Conservation (phyloP, 2,888 invertebrate genomes). For the Rhingia campestris region DNA sequence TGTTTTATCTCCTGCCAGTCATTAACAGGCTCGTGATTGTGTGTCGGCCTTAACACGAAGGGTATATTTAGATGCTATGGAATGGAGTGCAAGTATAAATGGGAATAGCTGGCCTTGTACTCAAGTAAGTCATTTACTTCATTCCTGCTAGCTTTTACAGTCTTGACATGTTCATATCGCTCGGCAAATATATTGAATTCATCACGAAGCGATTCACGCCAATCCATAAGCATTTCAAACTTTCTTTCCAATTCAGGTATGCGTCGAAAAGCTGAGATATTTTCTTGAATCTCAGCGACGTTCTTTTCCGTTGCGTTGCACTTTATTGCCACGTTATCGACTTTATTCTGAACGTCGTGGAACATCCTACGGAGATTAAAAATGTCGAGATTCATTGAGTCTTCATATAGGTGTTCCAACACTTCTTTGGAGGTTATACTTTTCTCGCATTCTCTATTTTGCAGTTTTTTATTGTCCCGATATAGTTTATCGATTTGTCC, state of each 20-base stretch:
- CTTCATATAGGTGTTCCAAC: conserved; percentile 9
- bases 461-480: not conserved
- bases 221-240: conserved; percentile 17
- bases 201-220: conserved; percentile 38
- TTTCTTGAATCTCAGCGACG: not conserved
- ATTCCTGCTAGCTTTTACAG: conserved; percentile 21
- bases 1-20: conserved; percentile 64
- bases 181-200: conserved; percentile 28
- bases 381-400: conserved; percentile 28
- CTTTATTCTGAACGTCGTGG: conserved; percentile 29
- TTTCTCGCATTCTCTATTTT: not conserved
- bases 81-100: conserved; percentile 28
- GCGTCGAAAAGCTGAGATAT: not conserved
- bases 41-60: conserved; percentile 55
- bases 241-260: conserved; percentile 23
- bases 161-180: conserved; percentile 56
- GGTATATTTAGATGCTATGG: not conserved
- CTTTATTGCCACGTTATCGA: conserved; percentile 26
- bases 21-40: conserved; percentile 62
- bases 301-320: not conserved
- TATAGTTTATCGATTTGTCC: conserved; percentile 14
- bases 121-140: conserved; percentile 31
- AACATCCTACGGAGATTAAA: conserved; percentile 39
- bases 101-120: conserved; percentile 45
- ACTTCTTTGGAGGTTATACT: conserved; percentile 5